These are phyloP conservation scores for Oncorhynchus masou DNA, from an alignment of 2,113 vertebrate genomes.

Conservation along the genomic window DNA sequence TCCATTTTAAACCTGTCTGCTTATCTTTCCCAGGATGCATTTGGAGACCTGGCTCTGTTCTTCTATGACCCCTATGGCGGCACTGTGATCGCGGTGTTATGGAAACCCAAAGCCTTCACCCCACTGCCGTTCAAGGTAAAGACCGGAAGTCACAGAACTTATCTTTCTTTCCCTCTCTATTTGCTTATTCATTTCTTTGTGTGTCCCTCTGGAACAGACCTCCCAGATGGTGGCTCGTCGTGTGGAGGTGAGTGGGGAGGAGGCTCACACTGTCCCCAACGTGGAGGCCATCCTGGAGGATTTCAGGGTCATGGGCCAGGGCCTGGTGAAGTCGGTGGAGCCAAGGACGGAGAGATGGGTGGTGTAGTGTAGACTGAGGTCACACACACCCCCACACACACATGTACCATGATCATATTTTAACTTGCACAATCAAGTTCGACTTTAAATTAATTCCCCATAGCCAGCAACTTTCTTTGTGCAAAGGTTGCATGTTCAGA, in stretches of 20 bases:
- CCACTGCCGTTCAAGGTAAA: constrained; percentile 87
- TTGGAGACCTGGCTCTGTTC: constrained; percentile 88
- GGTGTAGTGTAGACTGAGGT: constrained; percentile 64
- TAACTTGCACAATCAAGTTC: too few relatives aligned
- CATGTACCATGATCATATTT: too few relatives aligned
- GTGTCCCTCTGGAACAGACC: constrained; percentile 66
- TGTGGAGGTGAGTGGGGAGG: constrained; percentile 64
- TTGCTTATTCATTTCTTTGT: neutral
- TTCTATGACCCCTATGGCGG: constrained; percentile 91
- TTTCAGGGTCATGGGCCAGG: constrained; percentile 84
- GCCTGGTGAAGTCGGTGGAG: constrained; percentile 83
- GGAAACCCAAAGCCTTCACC: constrained; percentile 89
- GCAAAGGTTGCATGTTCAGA: too few relatives aligned
- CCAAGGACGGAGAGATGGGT: constrained; percentile 87
- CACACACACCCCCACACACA: neutral
- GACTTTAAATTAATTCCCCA: too few relatives aligned
- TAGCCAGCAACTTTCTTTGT: too few relatives aligned
- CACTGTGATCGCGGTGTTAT: constrained; percentile 87
- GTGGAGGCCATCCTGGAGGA: constrained; percentile 91
- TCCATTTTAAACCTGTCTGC: too few relatives aligned
- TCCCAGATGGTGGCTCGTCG: constrained; percentile 78
- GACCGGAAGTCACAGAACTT: neutral
- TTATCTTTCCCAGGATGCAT: constrained; percentile 75
- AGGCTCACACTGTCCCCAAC: constrained; percentile 79
- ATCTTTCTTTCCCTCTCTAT: neutral